Evolutionary conservation across 35 echinoderm and acorn worm genomes (phyloP).

Genomic region (Ptychodera flava): DNA sequence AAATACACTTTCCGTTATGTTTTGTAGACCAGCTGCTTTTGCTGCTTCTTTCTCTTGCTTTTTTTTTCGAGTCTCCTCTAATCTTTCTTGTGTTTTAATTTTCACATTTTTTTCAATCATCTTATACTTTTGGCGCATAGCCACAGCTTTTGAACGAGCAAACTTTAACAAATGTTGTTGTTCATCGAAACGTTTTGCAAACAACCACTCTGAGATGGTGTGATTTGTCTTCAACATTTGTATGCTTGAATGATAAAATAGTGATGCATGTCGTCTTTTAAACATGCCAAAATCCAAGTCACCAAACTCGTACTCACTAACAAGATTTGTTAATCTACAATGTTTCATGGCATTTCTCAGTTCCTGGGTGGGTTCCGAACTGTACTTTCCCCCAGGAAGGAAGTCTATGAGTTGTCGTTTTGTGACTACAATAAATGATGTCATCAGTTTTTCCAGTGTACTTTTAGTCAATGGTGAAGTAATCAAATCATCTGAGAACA

Average conservation of each 20-base stretch:
- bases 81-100: not conserved
- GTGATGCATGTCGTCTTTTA: slow-evolving; percentile 15
- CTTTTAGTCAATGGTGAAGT: not conserved
- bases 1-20: not conserved
- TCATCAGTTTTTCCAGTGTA: not conserved
- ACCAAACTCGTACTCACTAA: slow-evolving; percentile 41
- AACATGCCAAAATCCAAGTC: slow-evolving; percentile 45
- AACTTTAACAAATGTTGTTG: not conserved
- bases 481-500: not conserved
- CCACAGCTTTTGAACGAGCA: not conserved
- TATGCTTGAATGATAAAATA: slow-evolving; percentile 16
- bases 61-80: slow-evolving; percentile 2
- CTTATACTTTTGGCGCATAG: not conserved
- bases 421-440: slow-evolving; percentile 13
- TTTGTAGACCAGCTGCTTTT: not conserved
- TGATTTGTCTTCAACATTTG: slow-evolving; percentile 26
- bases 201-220: slow-evolving; percentile 17
- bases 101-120: slow-evolving; percentile 10
- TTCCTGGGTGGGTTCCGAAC: slow-evolving; percentile 11
- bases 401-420: slow-evolving; percentile 24
- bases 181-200: not conserved
- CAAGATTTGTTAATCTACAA: slow-evolving; percentile 41
- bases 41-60: slow-evolving; percentile 7
- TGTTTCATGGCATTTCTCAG: slow-evolving; percentile 17
- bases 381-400: slow-evolving; percentile 25